Evolutionary conservation across 30 jellyfish, hydroid and myxozoan genomes (phyloP).

Genomic region (Hydractinia symbiolongicarpus): DNA sequence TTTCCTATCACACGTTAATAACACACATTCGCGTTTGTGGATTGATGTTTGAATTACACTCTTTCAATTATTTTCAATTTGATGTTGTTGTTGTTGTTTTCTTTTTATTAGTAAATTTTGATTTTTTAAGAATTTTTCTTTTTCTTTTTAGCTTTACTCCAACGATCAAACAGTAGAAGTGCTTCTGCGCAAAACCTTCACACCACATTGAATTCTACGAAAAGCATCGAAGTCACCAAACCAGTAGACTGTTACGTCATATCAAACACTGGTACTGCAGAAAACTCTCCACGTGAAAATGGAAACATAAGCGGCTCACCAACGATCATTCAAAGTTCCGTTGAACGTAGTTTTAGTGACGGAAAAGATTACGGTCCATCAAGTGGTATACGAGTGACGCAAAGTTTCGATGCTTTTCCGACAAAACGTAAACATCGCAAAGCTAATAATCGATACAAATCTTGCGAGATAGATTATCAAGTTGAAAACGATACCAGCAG

Average conservation of each 20-base stretch:
- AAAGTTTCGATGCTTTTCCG: conserved; percentile 52
- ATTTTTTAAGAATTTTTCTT: background rate
- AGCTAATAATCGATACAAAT: conserved; percentile 74
- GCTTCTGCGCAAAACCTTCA: background rate
- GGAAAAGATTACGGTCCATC: conserved; percentile 26
- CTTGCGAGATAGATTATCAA: conserved; percentile 86
- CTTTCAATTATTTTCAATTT: too few species aligned
- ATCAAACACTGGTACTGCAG: background rate
- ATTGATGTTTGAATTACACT: too few species aligned
- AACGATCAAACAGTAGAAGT: conserved; percentile 2
- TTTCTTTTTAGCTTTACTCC: conserved; percentile 7
- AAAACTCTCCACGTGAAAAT: background rate
- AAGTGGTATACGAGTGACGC: conserved; percentile 61
- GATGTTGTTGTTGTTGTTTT: too few species aligned
- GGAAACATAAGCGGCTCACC: conserved; percentile 19
- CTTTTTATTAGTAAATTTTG: too few species aligned
- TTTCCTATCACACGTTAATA: too few species aligned
- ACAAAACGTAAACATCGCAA: conserved; percentile 68
- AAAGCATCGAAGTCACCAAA: background rate
- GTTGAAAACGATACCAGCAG: conserved; percentile 29
- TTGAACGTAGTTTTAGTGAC: conserved; percentile 28
- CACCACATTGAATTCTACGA: background rate
- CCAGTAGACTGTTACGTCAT: conserved; percentile 29
- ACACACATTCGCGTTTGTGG: too few species aligned
- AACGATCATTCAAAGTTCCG: conserved; percentile 10